A percentile compares a stretch with the other conserved stretches of the same genome.
Evolutionary conservation across 2,113 vertebrate species (phyloP).

Genomic region (Triplophysa tibetana): DNA sequence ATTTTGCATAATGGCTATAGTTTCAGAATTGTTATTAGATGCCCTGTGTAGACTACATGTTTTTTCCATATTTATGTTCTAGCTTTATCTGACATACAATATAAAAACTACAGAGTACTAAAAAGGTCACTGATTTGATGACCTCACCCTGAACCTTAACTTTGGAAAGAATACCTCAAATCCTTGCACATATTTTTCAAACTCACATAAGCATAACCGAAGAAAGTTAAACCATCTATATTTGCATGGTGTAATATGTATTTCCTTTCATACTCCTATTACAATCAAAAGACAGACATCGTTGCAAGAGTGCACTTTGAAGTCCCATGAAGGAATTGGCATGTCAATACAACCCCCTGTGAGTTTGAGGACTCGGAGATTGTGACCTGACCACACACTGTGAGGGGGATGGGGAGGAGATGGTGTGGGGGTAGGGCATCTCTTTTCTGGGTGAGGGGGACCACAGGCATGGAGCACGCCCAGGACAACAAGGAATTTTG

Average conservation of each 20-base stretch:
- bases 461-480: conserved; percentile 25
- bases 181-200: neutral
- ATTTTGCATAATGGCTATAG: neutral
- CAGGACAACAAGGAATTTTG: conserved; percentile 10
- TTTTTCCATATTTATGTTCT: neutral
- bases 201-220: neutral
- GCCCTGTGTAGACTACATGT: no score
- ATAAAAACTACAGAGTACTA: neutral
- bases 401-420: conserved; percentile 45
- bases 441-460: conserved; percentile 32
- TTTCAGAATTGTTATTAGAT: neutral
- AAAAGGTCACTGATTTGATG: conserved; percentile 1
- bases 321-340: conserved; percentile 30
- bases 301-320: conserved; percentile 2
- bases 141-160: neutral
- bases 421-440: conserved; percentile 37
- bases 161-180: no score
- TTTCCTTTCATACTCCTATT: neutral
- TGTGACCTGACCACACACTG: conserved; percentile 51
- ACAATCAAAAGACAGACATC: neutral
- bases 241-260: neutral
- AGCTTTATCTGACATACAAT: neutral
- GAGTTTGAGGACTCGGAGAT: conserved; percentile 28
- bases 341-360: conserved; percentile 44
- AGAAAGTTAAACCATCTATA: neutral